Base-by-base conservation (phyloP, 1,140 invertebrate species). In the Ditylenchus dipsaci region DNA sequence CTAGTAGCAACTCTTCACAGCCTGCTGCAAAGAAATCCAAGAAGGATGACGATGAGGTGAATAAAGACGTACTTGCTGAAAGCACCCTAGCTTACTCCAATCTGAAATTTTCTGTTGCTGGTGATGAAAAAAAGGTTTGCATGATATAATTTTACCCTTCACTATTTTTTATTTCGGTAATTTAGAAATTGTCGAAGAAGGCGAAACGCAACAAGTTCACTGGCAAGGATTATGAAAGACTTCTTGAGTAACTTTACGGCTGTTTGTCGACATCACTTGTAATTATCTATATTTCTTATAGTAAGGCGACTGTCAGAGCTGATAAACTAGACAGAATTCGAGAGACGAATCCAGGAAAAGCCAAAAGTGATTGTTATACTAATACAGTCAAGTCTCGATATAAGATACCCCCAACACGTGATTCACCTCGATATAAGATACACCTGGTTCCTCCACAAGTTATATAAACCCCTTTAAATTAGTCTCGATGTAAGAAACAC, bases 271-370 rank as follows among this genome's bases (percentile, higher is more conserved):
- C 11, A 5, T 38, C 11, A 38, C 11, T 38, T 38, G 3, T 38
- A 38, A 38, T 11, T 11, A 38, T 38, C 33, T 38, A n/a, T 38
- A 38, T 38, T 11, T 38, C 11, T 38, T 38, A 5, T 11, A 38
- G 33, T 29, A 78, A 78, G 59, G 72, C 65, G 0, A 67, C 77
- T 38, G 56, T 68, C 21, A 53, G 76, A 57, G 56, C 75, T 45
- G 69, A 75, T 23, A 45, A 42, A 7, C 56, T 78, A 15, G 64
- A 63, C 1, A 43, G 30, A 9, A 57, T 78, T 17, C 49, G 62
- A 19, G 72, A 70, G 23, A 38, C 75, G 9, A 58, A 80, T 63
- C 76, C 78, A 1, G 67, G 58, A 27, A 77, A 71, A 27, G 76
- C 76, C 8, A 47, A 76, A 30, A 53, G 49, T 53, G 15, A 53